Percentiles rank a stretch among this genome's conserved stretches.
Conservation (phyloP, 2,888 invertebrate genomes). For the Drosophila cracens region DNA sequence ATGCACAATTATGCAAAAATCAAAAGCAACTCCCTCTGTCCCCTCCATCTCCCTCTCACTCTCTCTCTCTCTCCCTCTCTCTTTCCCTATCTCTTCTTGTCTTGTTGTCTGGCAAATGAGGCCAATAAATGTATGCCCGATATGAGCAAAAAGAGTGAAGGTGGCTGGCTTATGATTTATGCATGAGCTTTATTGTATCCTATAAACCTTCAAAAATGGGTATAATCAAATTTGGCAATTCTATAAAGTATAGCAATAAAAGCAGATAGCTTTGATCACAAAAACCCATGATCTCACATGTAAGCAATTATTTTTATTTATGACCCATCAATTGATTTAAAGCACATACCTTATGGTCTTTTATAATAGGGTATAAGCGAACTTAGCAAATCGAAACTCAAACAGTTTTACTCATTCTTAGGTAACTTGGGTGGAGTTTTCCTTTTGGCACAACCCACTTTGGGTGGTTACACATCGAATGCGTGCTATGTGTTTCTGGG, state of each 20-base stretch:
- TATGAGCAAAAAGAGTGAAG: conserved; percentile 21
- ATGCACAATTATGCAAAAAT: conserved; percentile 57
- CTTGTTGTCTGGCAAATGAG: conserved; percentile 37
- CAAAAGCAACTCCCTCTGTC: conserved; percentile 13
- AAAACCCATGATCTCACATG: not conserved
- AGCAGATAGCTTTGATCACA: not conserved
- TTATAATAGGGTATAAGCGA: not conserved
- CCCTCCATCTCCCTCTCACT: not conserved
- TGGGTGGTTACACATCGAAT: not conserved
- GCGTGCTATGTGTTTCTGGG: conserved; percentile 19
- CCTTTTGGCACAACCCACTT: conserved; percentile 2
- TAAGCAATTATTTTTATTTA: not conserved
- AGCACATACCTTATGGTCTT: not conserved
- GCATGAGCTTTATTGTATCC: conserved; percentile 60
- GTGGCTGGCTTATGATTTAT: conserved; percentile 64
- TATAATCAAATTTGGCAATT: not conserved
- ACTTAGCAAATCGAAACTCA: not conserved
- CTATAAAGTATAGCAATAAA: not conserved
- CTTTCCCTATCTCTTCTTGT: conserved; percentile 2
- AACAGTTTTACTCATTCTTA: conserved; percentile 4
- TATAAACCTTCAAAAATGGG: not conserved
- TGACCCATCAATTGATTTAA: not conserved
- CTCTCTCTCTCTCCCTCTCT: not conserved
- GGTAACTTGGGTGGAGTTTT: conserved; percentile 18
- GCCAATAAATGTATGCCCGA: conserved; percentile 52